A percentile compares a stretch with the other conserved stretches of the same genome.
phyloP scores from a whole-genome alignment of 2,888 invertebrate species.

The Teleiodes luculella region DNA sequence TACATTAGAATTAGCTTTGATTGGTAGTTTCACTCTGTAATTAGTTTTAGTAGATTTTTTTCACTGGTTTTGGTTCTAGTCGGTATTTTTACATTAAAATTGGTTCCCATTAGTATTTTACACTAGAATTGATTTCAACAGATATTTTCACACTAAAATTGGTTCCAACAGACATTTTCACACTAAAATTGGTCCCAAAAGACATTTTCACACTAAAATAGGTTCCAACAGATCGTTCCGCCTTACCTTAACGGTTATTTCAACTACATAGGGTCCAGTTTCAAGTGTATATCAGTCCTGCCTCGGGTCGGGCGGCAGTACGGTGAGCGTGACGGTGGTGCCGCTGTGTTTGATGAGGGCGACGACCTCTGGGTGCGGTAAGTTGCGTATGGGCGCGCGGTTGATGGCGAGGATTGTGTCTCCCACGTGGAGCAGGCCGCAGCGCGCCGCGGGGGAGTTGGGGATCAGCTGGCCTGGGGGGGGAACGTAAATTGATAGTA shows the following conservation, averaged over 20 bases:
- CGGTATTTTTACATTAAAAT: too few species aligned
- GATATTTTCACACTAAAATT: too few species aligned
- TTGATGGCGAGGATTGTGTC: conserved; percentile 98
- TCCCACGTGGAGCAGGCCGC: conserved; percentile 93
- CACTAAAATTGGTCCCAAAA: too few species aligned
- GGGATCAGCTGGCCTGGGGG: conserved; percentile 93
- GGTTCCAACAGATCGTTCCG: background rate
- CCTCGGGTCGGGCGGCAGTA: conserved; percentile 51
- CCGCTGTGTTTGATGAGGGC: conserved; percentile 98
- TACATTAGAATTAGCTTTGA: too few species aligned
- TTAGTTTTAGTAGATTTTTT: too few species aligned
- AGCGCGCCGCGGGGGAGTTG: conserved; percentile 96
- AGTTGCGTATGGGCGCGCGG: conserved; percentile 91
- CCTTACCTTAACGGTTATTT: background rate
- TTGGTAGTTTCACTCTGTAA: too few species aligned
- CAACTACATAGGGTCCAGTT: background rate
- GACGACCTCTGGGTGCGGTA: conserved; percentile 97
- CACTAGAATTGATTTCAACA: too few species aligned
- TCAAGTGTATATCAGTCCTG: conserved; percentile 29
- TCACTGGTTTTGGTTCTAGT: too few species aligned
- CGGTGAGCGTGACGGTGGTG: conserved; percentile 91
- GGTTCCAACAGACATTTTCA: too few species aligned
- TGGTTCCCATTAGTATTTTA: too few species aligned
- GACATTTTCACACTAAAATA: background rate
- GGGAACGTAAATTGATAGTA: too few species aligned